Base-by-base conservation (phyloP, 2,888 invertebrate genomes). In the Zhengitettix transpicula region DNA sequence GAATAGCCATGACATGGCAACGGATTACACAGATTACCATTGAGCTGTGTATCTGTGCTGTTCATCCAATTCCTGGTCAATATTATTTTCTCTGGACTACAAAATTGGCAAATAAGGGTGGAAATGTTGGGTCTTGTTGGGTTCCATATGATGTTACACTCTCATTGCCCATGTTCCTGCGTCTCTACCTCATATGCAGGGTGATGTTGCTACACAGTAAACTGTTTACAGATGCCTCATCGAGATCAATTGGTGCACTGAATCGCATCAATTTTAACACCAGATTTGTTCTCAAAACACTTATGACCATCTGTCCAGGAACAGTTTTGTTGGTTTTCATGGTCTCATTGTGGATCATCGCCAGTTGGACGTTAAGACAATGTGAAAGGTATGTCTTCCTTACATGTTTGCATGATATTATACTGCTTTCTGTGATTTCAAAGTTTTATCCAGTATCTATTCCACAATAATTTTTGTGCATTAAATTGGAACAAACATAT, bases 261-360 rank as follows among this genome's bases (percentile, higher is more conserved):
- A 96, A 96, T 82, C 85, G 96, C 74, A 97, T 98, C 75, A 96
- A 97, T 81, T 98, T 98, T 83, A 92, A 92, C 76, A 96, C 97
- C 81, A 78, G 89, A 79, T 96, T 92, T 78, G 94, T 96, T 71
- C 81, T 96, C 72, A 96, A 96, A 79, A 99, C 99, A 64, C 81
- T 99, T 69, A 99, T 99, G 99, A 99, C 99, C 73, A 97, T 99
- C 75, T 99, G 98, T 76, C 99, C 99, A 59, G 98, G 85, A 75
- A 97, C 85, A 65, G 97, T 99, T 68, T 83, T 99, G 69, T 81
- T 99, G 70, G 97, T 98, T 67, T 97, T 99, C 81, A 99, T 99
- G 91, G 94, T 98, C 66, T 96, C 97, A 10, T 79, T 99, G 65
- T 99, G 99, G 99, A 94, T 99, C 74, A 96, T 99, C 70, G 98